Percentiles rank a stretch among this genome's conserved stretches.
phyloP scores from a whole-genome alignment of 2,113 vertebrate genomes.

The Phrynosoma blainvillii region DNA sequence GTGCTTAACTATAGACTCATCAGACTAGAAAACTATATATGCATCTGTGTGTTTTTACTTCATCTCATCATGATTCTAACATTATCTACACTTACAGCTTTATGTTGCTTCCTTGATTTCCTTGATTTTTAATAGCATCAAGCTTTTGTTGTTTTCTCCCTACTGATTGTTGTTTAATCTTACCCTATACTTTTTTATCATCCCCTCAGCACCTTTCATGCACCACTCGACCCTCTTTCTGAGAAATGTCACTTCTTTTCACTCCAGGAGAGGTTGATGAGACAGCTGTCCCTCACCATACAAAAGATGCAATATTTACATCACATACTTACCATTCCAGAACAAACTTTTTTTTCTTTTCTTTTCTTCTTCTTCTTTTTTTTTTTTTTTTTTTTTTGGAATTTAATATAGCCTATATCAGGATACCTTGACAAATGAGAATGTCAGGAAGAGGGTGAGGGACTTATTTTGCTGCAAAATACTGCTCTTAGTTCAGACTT shows the following conservation, averaged over 20 bases:
- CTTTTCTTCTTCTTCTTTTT: not conserved
- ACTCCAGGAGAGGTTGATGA: not conserved
- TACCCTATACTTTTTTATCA: conserved; percentile 34
- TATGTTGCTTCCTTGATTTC: conserved; percentile 38
- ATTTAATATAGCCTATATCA: conserved; percentile 38
- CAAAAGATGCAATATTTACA: not conserved
- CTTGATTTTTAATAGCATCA: conserved; percentile 51
- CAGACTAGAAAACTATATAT: conserved; percentile 21
- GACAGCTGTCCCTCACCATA: conserved; percentile 26
- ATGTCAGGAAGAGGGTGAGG: not conserved
- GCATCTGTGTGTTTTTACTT: not conserved
- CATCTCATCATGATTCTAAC: not conserved
- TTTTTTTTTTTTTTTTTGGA: conserved; percentile 27
- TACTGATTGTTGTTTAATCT: conserved; percentile 39
- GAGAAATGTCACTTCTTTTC: not conserved
- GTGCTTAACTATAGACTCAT: conserved; percentile 49
- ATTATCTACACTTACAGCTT: conserved; percentile 43
- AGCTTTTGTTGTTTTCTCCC: not conserved
- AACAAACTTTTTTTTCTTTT: conserved; percentile 34
- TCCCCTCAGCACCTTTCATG: conserved; percentile 38
- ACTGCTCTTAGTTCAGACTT: not conserved
- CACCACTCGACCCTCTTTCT: conserved; percentile 32
- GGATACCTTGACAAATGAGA: conserved; percentile 31
- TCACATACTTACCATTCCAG: not conserved
- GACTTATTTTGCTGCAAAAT: not conserved